Evolutionary conservation across 2,797 vertebrate genomes (phyloP).

Genomic region (Iguana delicatissima): DNA sequence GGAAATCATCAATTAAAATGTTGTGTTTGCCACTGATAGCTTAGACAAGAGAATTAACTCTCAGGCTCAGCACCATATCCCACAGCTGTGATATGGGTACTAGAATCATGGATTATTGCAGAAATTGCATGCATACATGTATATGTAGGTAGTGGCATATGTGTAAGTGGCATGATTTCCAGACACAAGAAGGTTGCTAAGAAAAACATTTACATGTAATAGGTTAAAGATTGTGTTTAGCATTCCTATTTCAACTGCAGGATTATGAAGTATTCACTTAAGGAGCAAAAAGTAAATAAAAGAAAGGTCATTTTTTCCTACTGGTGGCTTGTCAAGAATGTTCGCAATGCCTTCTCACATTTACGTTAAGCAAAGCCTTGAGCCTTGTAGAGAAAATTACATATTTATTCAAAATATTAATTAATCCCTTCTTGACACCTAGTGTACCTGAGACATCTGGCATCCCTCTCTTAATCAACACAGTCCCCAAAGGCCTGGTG

Average conservation of each 20-base stretch:
- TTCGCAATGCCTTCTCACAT: conserved; percentile 47
- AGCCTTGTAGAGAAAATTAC: conserved; percentile 49
- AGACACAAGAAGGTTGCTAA: neutral
- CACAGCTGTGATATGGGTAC: neutral
- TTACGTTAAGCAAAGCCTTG: conserved; percentile 28
- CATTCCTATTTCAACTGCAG: neutral
- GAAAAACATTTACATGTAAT: neutral
- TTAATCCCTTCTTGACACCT: conserved; percentile 59
- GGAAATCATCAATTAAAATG: neutral
- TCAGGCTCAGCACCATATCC: neutral
- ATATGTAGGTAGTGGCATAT: neutral
- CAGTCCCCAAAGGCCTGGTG: conserved; percentile 33
- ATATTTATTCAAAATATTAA: conserved; percentile 66
- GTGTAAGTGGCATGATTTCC: neutral
- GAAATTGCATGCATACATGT: neutral
- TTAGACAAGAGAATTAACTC: neutral
- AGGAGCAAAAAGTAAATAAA: neutral
- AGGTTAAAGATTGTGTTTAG: neutral
- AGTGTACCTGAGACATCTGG: conserved; percentile 69
- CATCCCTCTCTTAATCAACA: conserved; percentile 62
- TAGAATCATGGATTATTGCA: too few relatives aligned
- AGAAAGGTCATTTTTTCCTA: neutral
- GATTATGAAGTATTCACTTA: neutral
- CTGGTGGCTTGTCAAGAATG: conserved; percentile 1
- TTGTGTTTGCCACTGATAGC: neutral